These are phyloP conservation scores for Leiothrix lutea DNA, from an alignment of 2,113 vertebrate species.

Conservation along the genomic window DNA sequence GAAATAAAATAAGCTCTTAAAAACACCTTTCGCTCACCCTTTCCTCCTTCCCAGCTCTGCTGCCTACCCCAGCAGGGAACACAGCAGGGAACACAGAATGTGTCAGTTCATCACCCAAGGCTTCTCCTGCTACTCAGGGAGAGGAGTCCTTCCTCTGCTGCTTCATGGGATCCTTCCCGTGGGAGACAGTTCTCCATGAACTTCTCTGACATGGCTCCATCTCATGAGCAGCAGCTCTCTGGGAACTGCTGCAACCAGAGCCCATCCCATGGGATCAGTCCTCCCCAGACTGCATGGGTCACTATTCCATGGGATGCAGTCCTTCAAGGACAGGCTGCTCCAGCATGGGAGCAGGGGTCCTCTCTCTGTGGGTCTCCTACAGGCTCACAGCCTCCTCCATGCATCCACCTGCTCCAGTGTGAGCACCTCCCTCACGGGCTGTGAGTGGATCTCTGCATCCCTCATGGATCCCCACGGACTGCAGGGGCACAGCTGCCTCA, in stretches of 20 bases:
- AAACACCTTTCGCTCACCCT: fast-evolving
- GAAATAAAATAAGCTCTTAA: neutral
- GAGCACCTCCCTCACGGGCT: neutral
- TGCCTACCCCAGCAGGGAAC: fast-evolving
- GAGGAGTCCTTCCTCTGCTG: neutral
- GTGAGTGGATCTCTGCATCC: neutral
- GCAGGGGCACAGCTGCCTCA: neutral
- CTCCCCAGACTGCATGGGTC: neutral
- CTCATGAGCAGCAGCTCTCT: neutral
- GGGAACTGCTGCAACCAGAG: neutral
- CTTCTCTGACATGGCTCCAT: neutral
- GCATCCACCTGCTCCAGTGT: too few relatives aligned
- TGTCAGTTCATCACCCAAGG: neutral
- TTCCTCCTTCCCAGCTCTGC: neutral
- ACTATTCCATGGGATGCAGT: neutral
- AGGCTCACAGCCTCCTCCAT: neutral
- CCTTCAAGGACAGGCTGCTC: neutral
- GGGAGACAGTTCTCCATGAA: neutral
- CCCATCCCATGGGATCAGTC: fast-evolving
- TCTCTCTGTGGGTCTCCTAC: neutral
- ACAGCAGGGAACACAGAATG: too few relatives aligned
- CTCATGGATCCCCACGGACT: fast-evolving
- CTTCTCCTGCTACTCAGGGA: neutral
- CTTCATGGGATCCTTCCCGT: neutral
- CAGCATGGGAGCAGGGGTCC: neutral